Conservation (phyloP, 2,888 invertebrate genomes). For the Trimorus sp. region DNA sequence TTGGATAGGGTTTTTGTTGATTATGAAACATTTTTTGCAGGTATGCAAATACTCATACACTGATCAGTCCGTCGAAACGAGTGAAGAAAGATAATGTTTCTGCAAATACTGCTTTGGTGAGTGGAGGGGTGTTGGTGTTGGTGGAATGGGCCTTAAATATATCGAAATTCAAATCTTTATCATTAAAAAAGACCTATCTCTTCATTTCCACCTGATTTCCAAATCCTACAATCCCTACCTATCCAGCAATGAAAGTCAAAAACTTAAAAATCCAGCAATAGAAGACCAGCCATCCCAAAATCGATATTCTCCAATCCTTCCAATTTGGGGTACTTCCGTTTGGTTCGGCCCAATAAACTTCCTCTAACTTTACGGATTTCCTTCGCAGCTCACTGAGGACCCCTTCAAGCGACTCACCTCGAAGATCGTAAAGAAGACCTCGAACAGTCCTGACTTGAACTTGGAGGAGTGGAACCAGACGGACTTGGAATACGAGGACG, state of each 20-base stretch:
- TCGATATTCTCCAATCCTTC: no score
- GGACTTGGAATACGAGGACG: constrained; percentile 91
- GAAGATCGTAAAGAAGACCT: constrained; percentile 83
- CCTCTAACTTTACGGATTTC: no score
- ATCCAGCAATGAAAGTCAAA: no score
- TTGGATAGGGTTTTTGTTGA: neutral
- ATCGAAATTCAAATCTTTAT: no score
- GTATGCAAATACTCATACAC: constrained; percentile 84
- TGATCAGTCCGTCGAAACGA: constrained; percentile 90
- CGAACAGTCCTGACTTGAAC: constrained; percentile 85
- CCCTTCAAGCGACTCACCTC: constrained; percentile 86
- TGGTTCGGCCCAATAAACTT: no score
- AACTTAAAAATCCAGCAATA: no score
- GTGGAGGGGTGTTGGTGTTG: constrained; percentile 39
- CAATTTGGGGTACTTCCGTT: no score
- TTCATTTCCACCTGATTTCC: no score
- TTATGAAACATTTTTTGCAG: constrained; percentile 25
- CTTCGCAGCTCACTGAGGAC: constrained; percentile 83
- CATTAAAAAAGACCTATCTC: no score
- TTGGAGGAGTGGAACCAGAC: constrained; percentile 91
- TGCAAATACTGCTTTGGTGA: constrained; percentile 77
- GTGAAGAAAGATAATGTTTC: constrained; percentile 85
- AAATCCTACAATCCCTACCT: no score
- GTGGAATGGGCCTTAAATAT: no score
- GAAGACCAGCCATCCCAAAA: no score